Conservation (phyloP, 2,113 vertebrate species). For the Oncorhynchus mykiss region DNA sequence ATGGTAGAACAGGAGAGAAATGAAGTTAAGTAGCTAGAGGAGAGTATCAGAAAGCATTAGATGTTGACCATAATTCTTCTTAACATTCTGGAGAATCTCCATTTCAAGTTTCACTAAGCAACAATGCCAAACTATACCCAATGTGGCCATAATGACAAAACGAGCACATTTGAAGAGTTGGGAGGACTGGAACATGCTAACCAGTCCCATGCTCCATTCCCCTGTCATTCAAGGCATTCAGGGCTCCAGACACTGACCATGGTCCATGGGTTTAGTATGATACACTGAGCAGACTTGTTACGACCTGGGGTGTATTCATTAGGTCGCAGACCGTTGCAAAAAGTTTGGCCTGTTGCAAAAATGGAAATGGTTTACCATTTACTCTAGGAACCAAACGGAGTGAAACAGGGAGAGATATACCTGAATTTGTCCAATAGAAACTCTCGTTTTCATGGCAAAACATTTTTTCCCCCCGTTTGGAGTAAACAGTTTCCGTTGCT, state of each 20-base stretch:
- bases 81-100: background rate
- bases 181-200: constrained; percentile 10
- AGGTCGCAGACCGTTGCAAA: too few species aligned
- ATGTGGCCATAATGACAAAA: background rate
- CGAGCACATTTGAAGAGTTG: background rate
- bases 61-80: constrained; percentile 29
- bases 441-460: too few species aligned
- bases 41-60: constrained; percentile 28
- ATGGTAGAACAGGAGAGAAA: constrained; percentile 28
- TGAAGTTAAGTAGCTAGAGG: constrained; percentile 5
- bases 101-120: background rate
- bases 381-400: too few species aligned
- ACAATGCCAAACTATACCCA: background rate
- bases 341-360: too few species aligned
- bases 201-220: constrained; percentile 47
- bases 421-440: too few species aligned
- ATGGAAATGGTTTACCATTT: too few species aligned
- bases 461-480: too few species aligned
- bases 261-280: constrained; percentile 50
- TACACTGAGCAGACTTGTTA: constrained; percentile 47
- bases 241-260: constrained; percentile 29
- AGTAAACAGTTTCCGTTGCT: too few species aligned
- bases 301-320: constrained; percentile 46
- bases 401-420: too few species aligned
- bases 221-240: constrained; percentile 40